Evolutionary conservation across 1,140 invertebrate genomes (phyloP).

Genomic region (Leptopilina clavipes): DNA sequence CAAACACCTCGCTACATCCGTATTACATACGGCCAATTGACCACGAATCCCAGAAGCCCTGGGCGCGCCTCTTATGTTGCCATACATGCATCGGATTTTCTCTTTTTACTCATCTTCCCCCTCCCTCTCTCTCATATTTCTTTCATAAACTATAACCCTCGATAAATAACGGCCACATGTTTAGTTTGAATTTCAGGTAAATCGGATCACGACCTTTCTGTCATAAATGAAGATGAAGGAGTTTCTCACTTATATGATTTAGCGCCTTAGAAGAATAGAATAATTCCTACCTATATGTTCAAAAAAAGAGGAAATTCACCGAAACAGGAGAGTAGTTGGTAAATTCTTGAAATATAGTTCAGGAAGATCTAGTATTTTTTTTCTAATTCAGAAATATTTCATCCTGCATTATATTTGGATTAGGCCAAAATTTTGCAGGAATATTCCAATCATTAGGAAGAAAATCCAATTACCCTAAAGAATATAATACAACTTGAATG

Average conservation of each 20-base stretch:
- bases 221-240: constrained; percentile 30
- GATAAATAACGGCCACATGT: constrained; percentile 29
- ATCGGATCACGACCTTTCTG: constrained; percentile 32
- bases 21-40: constrained; percentile 74
- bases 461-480: no score
- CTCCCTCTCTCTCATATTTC: neutral
- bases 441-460: no score
- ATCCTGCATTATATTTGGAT: no score
- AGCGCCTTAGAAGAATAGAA: neutral
- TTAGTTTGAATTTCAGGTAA: constrained; percentile 35
- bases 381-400: no score
- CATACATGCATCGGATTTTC: constrained; percentile 57
- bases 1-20: constrained; percentile 63
- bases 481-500: no score
- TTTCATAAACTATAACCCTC: constrained; percentile 18
- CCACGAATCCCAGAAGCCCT: constrained; percentile 67
- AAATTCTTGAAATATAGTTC: no score
- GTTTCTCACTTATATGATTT: neutral
- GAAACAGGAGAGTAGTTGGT: no score
- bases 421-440: no score
- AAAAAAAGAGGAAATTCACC: no score
- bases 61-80: constrained; percentile 69
- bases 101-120: neutral
- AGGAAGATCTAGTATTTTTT: no score
- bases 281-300: no score